Evolutionary conservation across 2,797 vertebrate species (phyloP).

Genomic region (Staurois parvus): DNA sequence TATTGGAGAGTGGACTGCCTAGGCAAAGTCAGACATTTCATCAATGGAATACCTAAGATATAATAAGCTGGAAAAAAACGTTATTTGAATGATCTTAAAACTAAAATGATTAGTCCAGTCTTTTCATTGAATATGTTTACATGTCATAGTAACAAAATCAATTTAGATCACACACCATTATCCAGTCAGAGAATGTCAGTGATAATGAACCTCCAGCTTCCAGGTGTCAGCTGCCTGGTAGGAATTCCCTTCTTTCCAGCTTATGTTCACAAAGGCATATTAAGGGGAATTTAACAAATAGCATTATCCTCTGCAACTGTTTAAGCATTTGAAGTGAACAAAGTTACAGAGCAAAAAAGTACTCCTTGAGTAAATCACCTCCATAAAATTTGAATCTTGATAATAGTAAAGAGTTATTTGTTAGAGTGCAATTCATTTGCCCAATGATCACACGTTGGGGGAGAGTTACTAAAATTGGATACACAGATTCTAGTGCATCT

Average conservation of each 20-base stretch:
- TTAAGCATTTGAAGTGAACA: background rate
- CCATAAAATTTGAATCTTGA: background rate
- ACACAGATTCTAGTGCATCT: too few relatives aligned
- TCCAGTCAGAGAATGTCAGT: background rate
- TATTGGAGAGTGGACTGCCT: background rate
- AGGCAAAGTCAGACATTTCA: background rate
- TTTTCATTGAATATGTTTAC: background rate
- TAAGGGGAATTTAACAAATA: background rate
- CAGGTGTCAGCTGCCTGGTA: background rate
- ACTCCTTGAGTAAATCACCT: background rate
- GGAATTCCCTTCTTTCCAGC: background rate
- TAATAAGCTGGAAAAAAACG: background rate
- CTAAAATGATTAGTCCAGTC: background rate
- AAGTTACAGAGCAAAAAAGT: background rate
- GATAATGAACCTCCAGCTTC: background rate
- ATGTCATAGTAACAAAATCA: background rate
- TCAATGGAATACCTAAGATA: background rate
- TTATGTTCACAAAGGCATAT: background rate
- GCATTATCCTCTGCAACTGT: background rate
- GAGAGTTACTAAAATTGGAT: too few relatives aligned
- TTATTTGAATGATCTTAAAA: background rate
- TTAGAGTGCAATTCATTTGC: background rate
- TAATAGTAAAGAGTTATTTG: background rate
- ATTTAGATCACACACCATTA: background rate
- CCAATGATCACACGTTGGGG: too few relatives aligned